phyloP scores from a whole-genome alignment of 2,888 invertebrate species.

The Drosophila anomalata region DNA sequence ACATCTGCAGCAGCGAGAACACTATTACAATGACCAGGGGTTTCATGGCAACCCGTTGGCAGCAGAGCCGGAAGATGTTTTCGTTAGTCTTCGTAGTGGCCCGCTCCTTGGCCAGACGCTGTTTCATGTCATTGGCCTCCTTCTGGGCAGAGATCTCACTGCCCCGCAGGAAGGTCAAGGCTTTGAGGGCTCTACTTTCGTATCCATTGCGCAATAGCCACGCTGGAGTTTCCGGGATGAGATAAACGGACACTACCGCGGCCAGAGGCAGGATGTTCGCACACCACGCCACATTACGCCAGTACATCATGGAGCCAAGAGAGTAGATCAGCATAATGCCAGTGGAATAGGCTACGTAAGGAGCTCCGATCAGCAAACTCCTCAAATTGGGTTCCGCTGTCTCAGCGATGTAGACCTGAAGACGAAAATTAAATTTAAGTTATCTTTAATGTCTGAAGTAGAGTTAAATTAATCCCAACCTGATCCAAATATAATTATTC shows the following conservation, averaged over 20 bases:
- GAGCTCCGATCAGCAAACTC: conserved; percentile 88
- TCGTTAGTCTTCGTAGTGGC: conserved; percentile 78
- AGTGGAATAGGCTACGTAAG: conserved; percentile 89
- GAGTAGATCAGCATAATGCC: conserved; percentile 90
- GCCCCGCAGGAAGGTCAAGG: conserved; percentile 87
- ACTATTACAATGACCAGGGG: conserved; percentile 89
- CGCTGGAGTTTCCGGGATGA: conserved; percentile 90
- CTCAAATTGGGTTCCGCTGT: conserved; percentile 89
- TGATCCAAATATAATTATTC: background rate
- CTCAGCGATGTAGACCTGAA: conserved; percentile 90
- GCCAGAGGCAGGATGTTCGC: conserved; percentile 86
- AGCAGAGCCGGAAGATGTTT: conserved; percentile 85
- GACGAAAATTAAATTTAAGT: conserved; percentile 7
- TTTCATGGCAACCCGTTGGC: conserved; percentile 87
- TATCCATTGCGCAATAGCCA: conserved; percentile 89
- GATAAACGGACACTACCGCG: conserved; percentile 86
- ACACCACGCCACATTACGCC: conserved; percentile 89
- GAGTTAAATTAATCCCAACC: background rate
- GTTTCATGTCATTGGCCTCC: conserved; percentile 87
- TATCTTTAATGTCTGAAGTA: background rate
- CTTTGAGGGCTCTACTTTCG: conserved; percentile 85
- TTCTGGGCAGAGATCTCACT: conserved; percentile 85
- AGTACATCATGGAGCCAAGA: conserved; percentile 88
- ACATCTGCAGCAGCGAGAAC: conserved; percentile 89
- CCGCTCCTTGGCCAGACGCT: conserved; percentile 86